These are phyloP conservation scores for Mionectes olivaceus DNA, from an alignment of 2,797 vertebrate species.

Conservation along the genomic window DNA sequence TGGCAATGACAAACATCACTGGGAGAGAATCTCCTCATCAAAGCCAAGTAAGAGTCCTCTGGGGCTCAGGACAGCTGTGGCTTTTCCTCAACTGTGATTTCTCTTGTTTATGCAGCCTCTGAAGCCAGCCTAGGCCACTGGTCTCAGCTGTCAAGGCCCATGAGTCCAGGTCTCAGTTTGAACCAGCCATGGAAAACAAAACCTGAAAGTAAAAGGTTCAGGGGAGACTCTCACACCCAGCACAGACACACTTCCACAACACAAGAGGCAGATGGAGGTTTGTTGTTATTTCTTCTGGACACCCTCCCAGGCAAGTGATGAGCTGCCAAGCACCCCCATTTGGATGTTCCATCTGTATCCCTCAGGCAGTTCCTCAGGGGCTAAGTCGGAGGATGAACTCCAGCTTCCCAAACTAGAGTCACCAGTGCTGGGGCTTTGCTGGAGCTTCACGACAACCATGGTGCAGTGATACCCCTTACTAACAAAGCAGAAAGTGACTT, in stretches of 20 bases:
- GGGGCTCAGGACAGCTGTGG: not conserved
- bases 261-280: not conserved
- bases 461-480: not conserved
- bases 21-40: not conserved
- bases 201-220: not conserved
- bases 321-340: not conserved
- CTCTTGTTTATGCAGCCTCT: not conserved
- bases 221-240: not conserved
- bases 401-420: not conserved
- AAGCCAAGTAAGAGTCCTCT: not conserved
- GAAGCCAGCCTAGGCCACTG: not conserved
- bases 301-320: not conserved
- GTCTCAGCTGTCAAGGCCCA: not conserved
- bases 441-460: rapidly evolving
- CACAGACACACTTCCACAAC: not conserved
- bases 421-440: not conserved
- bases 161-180: rapidly evolving
- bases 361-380: not conserved
- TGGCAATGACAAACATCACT: not conserved
- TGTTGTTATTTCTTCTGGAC: not conserved
- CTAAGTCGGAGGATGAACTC: no score
- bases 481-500: not conserved
- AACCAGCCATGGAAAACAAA: not conserved
- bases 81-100: not conserved
- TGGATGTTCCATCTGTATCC: not conserved